Conservation (phyloP, 2,797 vertebrate genomes). For the Acanthopagrus latus region DNA sequence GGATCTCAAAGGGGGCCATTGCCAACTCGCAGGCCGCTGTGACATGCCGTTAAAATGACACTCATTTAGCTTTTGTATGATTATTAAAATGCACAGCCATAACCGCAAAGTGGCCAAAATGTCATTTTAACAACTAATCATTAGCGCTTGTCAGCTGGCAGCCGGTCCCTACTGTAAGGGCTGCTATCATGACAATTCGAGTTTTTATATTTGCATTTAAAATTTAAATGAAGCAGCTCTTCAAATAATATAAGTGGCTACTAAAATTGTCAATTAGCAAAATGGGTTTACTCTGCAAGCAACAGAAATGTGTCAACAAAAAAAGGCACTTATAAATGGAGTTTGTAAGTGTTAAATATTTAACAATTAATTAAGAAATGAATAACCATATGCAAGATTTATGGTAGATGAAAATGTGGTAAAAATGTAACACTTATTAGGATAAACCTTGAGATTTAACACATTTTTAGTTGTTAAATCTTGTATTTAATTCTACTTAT, state of each 20-base stretch:
- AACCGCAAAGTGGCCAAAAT: slow-evolving; percentile 51
- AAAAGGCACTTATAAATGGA: neutral
- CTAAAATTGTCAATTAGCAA: slow-evolving; percentile 32
- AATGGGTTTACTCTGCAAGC: neutral
- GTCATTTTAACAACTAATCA: slow-evolving; percentile 61
- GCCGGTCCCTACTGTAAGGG: neutral
- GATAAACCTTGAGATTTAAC: too few relatives aligned
- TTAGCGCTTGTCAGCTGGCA: slow-evolving; percentile 45
- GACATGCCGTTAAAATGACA: slow-evolving; percentile 53
- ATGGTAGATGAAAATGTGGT: neutral
- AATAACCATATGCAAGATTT: neutral
- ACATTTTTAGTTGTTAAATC: too few relatives aligned
- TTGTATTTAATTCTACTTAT: neutral
- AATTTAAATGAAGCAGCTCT: slow-evolving; percentile 43
- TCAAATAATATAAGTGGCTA: slow-evolving; percentile 41
- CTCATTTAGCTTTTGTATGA: slow-evolving; percentile 49
- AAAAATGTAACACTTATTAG: neutral
- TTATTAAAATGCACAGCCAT: slow-evolving; percentile 58
- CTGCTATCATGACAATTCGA: slow-evolving; percentile 32
- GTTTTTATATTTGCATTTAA: slow-evolving; percentile 49
- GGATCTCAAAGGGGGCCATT: slow-evolving; percentile 49
- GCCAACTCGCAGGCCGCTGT: slow-evolving; percentile 43
- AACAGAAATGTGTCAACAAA: neutral
- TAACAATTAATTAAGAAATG: neutral
- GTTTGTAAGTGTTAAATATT: neutral